These are phyloP conservation scores for Pseudochromis fuscus DNA, from an alignment of 2,797 vertebrate genomes.

Conservation along the genomic window DNA sequence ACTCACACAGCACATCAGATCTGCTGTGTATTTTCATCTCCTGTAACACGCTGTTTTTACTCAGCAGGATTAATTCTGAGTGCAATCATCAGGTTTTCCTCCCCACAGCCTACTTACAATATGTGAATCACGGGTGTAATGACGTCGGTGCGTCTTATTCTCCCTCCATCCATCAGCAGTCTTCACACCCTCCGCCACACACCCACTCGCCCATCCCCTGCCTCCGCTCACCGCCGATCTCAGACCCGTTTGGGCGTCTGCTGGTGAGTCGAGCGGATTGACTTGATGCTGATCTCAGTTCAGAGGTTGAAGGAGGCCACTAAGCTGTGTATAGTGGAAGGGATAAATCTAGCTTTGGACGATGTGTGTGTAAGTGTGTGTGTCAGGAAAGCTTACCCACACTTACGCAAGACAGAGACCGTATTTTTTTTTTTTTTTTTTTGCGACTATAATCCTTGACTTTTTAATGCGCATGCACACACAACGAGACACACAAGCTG, in stretches of 20 bases:
- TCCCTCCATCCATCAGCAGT: slow-evolving; percentile 19
- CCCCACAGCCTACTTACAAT: slow-evolving; percentile 42
- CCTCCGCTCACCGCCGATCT: slow-evolving; percentile 46
- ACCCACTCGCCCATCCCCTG: slow-evolving; percentile 5
- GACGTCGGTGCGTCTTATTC: slow-evolving; percentile 35
- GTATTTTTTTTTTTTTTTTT: too few relatives aligned
- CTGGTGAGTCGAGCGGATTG: slow-evolving; percentile 18
- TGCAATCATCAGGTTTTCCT: slow-evolving; percentile 47
- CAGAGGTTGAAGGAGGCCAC: slow-evolving; percentile 53
- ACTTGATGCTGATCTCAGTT: slow-evolving; percentile 57
- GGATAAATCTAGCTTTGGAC: slow-evolving; percentile 43
- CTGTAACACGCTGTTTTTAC: slow-evolving; percentile 23
- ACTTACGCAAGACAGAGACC: slow-evolving; percentile 45
- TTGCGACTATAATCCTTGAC: slow-evolving; percentile 57
- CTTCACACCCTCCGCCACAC: slow-evolving; percentile 50
- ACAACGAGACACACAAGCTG: slow-evolving; percentile 39
- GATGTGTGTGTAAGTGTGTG: slow-evolving; percentile 27
- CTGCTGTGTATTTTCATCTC: slow-evolving; percentile 24
- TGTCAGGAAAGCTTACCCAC: slow-evolving; percentile 40
- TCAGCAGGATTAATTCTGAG: slow-evolving; percentile 44
- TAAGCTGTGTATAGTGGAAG: slow-evolving; percentile 35
- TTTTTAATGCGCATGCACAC: slow-evolving; percentile 24
- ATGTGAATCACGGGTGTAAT: slow-evolving; percentile 57
- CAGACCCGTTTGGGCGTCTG: slow-evolving; percentile 32
- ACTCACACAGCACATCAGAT: slow-evolving; percentile 30